Base-by-base conservation (phyloP, 2,888 invertebrate genomes). In the Eumerus sabulonum region DNA sequence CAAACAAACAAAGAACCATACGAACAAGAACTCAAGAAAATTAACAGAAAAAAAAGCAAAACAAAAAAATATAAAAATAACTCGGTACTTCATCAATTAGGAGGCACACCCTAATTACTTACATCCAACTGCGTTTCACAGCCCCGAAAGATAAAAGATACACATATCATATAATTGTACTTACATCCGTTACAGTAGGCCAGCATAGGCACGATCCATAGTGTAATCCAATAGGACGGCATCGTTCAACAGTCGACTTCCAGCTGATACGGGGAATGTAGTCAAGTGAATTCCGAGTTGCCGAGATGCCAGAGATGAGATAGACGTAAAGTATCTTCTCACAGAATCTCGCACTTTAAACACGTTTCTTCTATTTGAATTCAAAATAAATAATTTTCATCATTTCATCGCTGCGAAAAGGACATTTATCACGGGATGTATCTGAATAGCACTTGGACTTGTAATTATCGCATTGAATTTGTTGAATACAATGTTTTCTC, bases 321-420 rank as follows among this genome's bases (percentile, higher is more conserved):
- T 7, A 27, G 27, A 27, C 7, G 3, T 27, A 4, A 27, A 27
- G 51, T 44, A 64, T 36, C 53, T 47, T 70, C 27, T 45, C 56
- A 72, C 77, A 7, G 27, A 27, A 27, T 27, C 27, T 27, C 27
- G 27, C 27, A 27, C 27, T 27, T 40, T 12, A 18, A 35, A 18
- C 38, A 48, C 9, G 3, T 35, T 59, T 27, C 27, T 35, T 48
- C 18, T 74, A 79, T 60, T 79, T 79, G 9, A 79, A 79, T 59
- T 74, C 79, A 51, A 79, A 79, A 40, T 74, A 74, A 68, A 79
- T 74, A 14, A 60, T 47, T 74, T 73, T 73, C 70, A 44, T 67
- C 47, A 56, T 27, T 27, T 27, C 18, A 54, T 54, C 11, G 40
- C 40, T 40, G 50, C 14, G 59, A 68, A 63, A 50, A 7, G 48